These are phyloP conservation scores for Gallinago nigripennis DNA, from an alignment of 2,797 vertebrate species.

Conservation along the genomic window DNA sequence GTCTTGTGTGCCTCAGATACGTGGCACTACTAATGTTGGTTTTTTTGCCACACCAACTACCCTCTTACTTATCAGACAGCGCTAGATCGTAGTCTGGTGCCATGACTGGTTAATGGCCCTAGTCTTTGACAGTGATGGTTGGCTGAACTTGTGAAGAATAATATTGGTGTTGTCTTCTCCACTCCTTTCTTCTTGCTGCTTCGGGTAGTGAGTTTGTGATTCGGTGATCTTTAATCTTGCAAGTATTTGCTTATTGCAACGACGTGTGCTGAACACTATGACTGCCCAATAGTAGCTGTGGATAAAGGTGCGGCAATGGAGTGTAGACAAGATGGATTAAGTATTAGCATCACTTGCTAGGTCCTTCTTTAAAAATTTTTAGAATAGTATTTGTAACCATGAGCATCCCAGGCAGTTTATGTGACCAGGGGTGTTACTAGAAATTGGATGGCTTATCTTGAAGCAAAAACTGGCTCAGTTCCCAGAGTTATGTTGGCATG, in stretches of 20 bases:
- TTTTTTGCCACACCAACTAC: background rate
- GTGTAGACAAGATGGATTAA: background rate
- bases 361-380: background rate
- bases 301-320: background rate
- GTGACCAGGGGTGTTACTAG: background rate
- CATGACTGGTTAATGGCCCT: background rate
- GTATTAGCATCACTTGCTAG: background rate
- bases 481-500: background rate
- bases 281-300: background rate
- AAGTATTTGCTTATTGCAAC: background rate
- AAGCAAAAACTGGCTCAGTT: background rate
- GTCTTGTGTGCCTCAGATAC: background rate
- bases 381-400: background rate
- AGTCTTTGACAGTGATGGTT: background rate
- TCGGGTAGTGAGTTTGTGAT: background rate
- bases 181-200: background rate
- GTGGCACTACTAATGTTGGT: background rate
- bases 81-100: background rate
- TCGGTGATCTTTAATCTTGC: background rate
- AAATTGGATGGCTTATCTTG: background rate
- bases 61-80: background rate
- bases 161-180: background rate
- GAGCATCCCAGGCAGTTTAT: background rate
- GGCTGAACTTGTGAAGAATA: background rate
- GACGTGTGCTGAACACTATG: background rate